Conservation (phyloP, 1,140 invertebrate species). For the Linepithema humile region DNA sequence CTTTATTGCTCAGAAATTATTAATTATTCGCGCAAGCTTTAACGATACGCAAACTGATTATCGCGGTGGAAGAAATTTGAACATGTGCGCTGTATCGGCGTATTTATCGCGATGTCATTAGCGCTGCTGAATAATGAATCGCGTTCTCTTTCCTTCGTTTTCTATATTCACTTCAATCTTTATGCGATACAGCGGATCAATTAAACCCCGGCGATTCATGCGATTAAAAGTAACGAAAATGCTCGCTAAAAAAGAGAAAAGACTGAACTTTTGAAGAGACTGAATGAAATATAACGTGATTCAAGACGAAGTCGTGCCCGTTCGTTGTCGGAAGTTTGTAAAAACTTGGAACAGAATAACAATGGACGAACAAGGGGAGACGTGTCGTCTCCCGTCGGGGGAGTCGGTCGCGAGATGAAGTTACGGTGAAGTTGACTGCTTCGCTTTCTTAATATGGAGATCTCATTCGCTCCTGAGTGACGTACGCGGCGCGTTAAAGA, state of each 20-base stretch:
- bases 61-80: background rate
- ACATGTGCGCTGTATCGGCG: background rate
- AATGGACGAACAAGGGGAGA: slow-evolving; percentile 6
- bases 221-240: slow-evolving; percentile 19
- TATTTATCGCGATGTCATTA: slow-evolving; percentile 28
- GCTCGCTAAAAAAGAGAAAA: background rate
- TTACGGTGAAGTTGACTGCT: slow-evolving; percentile 17
- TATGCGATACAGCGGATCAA: background rate
- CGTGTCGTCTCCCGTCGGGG: background rate
- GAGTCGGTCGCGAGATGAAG: background rate
- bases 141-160: background rate
- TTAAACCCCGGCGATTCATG: no score
- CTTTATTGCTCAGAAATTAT: no score
- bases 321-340: slow-evolving; percentile 2
- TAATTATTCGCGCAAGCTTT: no score
- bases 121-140: slow-evolving; percentile 33
- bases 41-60: background rate
- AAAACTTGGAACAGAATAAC: slow-evolving; percentile 43
- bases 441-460: slow-evolving; percentile 10
- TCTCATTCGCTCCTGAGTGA: background rate
- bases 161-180: background rate
- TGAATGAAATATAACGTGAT: slow-evolving; percentile 12
- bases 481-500: background rate
- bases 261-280: background rate
- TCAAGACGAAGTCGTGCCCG: background rate